Evolutionary conservation across 2,797 vertebrate species (phyloP).

Genomic region (Cuculus canorus): DNA sequence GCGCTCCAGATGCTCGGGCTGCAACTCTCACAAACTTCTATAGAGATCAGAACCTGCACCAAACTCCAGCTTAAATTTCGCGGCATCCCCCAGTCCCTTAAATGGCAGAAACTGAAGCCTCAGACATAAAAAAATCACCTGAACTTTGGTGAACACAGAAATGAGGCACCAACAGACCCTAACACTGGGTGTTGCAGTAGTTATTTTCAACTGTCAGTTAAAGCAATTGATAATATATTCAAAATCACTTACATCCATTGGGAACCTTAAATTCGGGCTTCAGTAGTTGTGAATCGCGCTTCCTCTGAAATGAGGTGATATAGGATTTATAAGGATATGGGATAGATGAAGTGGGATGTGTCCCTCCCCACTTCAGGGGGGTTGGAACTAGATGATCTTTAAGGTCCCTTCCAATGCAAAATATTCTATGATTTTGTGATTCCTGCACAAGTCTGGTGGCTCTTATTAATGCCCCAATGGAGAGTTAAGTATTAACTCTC

Average conservation of each 20-base stretch:
- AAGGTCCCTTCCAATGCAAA: too few relatives aligned
- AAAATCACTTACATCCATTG: not conserved
- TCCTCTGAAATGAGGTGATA: not conserved
- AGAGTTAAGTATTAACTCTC: not conserved
- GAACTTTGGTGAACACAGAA: not conserved
- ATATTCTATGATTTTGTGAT: not conserved
- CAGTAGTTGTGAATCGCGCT: not conserved
- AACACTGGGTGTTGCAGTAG: rapidly evolving
- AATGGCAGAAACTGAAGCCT: not conserved
- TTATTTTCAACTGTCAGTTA: not conserved
- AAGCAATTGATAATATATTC: not conserved
- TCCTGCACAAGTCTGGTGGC: not conserved
- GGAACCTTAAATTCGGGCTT: not conserved
- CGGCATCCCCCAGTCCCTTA: not conserved
- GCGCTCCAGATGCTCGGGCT: not conserved
- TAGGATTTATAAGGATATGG: not conserved
- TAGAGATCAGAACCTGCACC: not conserved
- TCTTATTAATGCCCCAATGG: not conserved
- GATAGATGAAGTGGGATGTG: not conserved
- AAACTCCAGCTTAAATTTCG: not conserved
- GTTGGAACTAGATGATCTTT: too few relatives aligned
- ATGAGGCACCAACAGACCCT: not conserved
- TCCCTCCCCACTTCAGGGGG: too few relatives aligned
- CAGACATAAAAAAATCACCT: not conserved
- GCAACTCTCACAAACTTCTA: not conserved